phyloP scores from a whole-genome alignment of 2,888 invertebrate species.

The Cheiracanthium punctorium region DNA sequence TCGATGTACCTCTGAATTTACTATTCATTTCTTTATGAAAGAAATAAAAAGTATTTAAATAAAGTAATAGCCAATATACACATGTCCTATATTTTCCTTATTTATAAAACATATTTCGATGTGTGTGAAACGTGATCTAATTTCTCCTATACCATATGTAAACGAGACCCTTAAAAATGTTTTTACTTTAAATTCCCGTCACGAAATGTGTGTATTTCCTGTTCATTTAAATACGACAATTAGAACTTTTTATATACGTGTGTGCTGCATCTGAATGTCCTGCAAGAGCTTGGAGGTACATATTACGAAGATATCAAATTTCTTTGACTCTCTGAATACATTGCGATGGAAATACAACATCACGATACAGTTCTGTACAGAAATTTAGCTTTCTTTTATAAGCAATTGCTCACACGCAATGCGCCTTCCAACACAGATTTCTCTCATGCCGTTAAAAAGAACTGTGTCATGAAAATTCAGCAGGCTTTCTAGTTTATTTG shows the following conservation, averaged over 20 bases:
- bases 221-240: background rate
- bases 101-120: no score
- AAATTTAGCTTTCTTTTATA: background rate
- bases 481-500: background rate
- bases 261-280: background rate
- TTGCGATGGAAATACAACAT: background rate
- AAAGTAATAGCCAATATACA: no score
- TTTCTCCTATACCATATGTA: no score
- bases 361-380: background rate
- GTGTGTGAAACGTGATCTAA: no score
- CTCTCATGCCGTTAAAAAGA: background rate
- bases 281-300: background rate
- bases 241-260: background rate
- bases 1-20: no score
- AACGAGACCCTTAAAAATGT: no score
- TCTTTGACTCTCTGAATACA: background rate
- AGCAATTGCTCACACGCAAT: background rate
- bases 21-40: no score
- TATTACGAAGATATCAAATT: background rate
- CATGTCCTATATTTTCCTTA: no score
- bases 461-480: background rate
- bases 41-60: no score
- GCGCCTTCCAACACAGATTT: background rate
- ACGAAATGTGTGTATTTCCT: slow-evolving; percentile 1
- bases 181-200: background rate